These are phyloP conservation scores for Darevskia nairensis DNA, from an alignment of 2,797 vertebrate genomes.

Conservation along the genomic window DNA sequence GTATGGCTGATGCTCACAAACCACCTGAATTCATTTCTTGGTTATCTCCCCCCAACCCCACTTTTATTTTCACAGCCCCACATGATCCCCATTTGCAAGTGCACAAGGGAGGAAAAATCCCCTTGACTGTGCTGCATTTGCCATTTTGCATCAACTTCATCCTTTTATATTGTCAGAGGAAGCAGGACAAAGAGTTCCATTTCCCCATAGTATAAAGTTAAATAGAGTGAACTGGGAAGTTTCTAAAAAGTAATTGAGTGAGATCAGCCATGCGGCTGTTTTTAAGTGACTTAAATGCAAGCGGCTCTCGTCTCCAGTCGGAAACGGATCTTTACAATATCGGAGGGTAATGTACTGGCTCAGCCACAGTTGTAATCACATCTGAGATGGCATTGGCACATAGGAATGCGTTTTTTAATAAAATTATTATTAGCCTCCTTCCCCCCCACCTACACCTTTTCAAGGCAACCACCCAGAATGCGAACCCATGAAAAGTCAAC, in stretches of 20 bases:
- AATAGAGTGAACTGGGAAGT: conserved; percentile 64
- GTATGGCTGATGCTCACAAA: not conserved
- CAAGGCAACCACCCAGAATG: not conserved
- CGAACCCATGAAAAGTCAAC: conserved; percentile 14
- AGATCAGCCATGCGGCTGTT: conserved; percentile 48
- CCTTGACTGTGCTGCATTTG: rapidly evolving
- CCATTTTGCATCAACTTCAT: not conserved
- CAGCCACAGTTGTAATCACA: not conserved
- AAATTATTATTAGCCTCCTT: conserved; percentile 23
- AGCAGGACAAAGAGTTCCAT: conserved; percentile 47
- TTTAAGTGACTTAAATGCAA: conserved; percentile 23
- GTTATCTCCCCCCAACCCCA: not conserved
- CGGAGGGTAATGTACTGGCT: conserved; percentile 17
- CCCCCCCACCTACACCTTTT: not conserved
- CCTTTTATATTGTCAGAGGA: not conserved
- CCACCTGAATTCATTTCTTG: too few relatives aligned
- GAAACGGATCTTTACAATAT: not conserved
- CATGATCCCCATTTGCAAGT: not conserved
- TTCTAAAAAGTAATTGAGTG: conserved; percentile 61
- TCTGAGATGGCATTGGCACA: not conserved
- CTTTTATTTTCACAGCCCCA: not conserved
- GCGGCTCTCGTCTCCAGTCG: not conserved
- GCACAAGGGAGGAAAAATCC: too few relatives aligned
- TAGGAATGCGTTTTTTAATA: not conserved
- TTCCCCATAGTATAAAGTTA: conserved; percentile 57